phyloP scores from a whole-genome alignment of 1,140 invertebrate genomes.

The Listronotus oregonensis region DNA sequence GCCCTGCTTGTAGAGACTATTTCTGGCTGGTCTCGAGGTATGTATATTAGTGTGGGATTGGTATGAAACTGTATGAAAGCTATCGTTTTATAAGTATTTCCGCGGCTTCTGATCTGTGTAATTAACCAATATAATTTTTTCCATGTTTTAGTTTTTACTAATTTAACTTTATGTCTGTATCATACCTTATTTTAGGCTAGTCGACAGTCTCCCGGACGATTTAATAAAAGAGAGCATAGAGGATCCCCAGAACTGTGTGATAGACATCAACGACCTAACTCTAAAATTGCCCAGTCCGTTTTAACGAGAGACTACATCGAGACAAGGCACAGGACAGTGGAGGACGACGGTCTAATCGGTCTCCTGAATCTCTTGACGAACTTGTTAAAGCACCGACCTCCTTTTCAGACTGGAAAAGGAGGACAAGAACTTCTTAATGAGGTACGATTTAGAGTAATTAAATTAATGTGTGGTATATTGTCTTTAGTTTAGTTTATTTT shows the following conservation, averaged over 20 bases:
- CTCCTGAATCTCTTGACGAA: constrained; percentile 85
- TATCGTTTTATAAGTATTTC: no score
- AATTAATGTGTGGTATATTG: no score
- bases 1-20: constrained; percentile 90
- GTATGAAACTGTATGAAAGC: no score
- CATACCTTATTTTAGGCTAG: constrained; percentile 63
- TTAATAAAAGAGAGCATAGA: constrained; percentile 68
- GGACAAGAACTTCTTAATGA: constrained; percentile 75
- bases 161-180: no score
- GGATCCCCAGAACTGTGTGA: constrained; percentile 60
- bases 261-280: constrained; percentile 80
- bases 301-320: constrained; percentile 81
- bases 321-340: constrained; percentile 74
- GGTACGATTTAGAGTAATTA: constrained; percentile 45
- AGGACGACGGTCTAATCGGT: constrained; percentile 90
- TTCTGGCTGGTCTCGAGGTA: constrained; percentile 83
- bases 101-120: no score
- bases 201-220: constrained; percentile 82
- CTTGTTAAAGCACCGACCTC: constrained; percentile 84
- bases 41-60: no score
- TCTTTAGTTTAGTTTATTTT: no score
- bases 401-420: constrained; percentile 80
- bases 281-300: constrained; percentile 75
- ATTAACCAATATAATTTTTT: no score
- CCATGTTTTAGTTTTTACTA: neutral